Conservation (phyloP, 1,140 invertebrate genomes). For the Drosophila mayri region DNA sequence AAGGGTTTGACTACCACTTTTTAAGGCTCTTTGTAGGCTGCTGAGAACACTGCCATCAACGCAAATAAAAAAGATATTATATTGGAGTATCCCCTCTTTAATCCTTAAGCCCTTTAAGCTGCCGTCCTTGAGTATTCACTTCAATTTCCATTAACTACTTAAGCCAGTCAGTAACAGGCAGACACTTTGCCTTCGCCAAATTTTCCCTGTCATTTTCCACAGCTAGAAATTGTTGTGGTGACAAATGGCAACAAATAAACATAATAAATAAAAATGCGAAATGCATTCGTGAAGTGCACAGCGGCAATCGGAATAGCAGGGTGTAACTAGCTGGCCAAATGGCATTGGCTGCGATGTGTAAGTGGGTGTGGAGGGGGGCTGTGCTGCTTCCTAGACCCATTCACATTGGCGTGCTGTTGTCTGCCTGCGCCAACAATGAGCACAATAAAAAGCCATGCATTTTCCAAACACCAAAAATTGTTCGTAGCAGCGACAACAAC, state of each 20-base stretch:
- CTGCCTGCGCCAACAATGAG: slow-evolving; percentile 69
- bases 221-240: slow-evolving; percentile 65
- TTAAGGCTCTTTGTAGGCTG: neutral
- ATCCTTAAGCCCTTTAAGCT: neutral
- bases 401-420: slow-evolving; percentile 59
- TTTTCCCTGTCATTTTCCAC: slow-evolving; percentile 25
- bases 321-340: slow-evolving; percentile 62
- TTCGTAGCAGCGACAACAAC: slow-evolving; percentile 42
- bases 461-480: slow-evolving; percentile 84
- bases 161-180: slow-evolving; percentile 26
- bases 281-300: slow-evolving; percentile 59
- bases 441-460: slow-evolving; percentile 83
- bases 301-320: slow-evolving; percentile 41
- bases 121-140: slow-evolving; percentile 3
- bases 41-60: too few relatives aligned
- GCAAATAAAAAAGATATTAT: too few relatives aligned
- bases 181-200: slow-evolving; percentile 31
- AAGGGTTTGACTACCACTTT: neutral
- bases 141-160: slow-evolving; percentile 54
- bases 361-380: neutral
- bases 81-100: neutral
- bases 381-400: slow-evolving; percentile 28
- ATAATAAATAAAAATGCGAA: slow-evolving; percentile 79
- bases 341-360: slow-evolving; percentile 18
- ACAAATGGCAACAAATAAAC: slow-evolving; percentile 82